Percentiles rank a stretch among this genome's conserved stretches.
Evolutionary conservation across 2,888 invertebrate genomes (phyloP).

Genomic region (Andrena minutula): DNA sequence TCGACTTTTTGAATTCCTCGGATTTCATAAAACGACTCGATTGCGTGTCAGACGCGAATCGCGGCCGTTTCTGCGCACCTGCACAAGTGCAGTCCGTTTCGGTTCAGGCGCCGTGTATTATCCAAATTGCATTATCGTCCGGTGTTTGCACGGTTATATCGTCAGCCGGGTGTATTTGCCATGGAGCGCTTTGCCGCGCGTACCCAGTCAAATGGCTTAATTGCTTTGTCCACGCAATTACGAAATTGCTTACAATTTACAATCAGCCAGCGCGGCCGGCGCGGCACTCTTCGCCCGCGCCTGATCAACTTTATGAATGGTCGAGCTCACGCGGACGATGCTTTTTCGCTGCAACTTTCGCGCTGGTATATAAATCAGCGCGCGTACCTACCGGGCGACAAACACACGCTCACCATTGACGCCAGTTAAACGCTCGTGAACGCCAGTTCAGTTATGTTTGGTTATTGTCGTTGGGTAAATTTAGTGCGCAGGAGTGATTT

Average conservation of each 20-base stretch:
- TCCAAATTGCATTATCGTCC: conserved; percentile 80
- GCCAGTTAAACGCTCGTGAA: conserved; percentile 5
- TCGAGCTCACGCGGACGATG: conserved; percentile 35
- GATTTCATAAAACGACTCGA: conserved; percentile 63
- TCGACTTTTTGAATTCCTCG: conserved; percentile 60
- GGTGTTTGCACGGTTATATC: conserved; percentile 78
- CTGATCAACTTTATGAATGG: conserved; percentile 79
- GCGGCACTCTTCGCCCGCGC: conserved; percentile 38
- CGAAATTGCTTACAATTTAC: conserved; percentile 83
- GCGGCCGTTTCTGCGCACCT: conserved; percentile 51
- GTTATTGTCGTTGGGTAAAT: not conserved
- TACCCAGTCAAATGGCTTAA: conserved; percentile 81
- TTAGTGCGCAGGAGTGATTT: not conserved
- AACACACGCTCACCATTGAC: conserved; percentile 62
- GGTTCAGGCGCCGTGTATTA: conserved; percentile 72
- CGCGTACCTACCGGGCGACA: conserved; percentile 24
- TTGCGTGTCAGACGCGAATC: conserved; percentile 41
- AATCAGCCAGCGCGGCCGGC: conserved; percentile 71
- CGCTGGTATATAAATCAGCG: conserved; percentile 65
- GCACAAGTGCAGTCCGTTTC: conserved; percentile 44
- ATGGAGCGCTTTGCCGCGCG: conserved; percentile 71
- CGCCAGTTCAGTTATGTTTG: conserved; percentile 4
- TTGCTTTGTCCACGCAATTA: conserved; percentile 83
- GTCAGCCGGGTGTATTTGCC: conserved; percentile 75
- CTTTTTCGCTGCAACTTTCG: conserved; percentile 63